A percentile compares a stretch with the other conserved stretches of the same genome.
phyloP scores from a whole-genome alignment of 2,888 invertebrate genomes.

The Perithous albicinctus region DNA sequence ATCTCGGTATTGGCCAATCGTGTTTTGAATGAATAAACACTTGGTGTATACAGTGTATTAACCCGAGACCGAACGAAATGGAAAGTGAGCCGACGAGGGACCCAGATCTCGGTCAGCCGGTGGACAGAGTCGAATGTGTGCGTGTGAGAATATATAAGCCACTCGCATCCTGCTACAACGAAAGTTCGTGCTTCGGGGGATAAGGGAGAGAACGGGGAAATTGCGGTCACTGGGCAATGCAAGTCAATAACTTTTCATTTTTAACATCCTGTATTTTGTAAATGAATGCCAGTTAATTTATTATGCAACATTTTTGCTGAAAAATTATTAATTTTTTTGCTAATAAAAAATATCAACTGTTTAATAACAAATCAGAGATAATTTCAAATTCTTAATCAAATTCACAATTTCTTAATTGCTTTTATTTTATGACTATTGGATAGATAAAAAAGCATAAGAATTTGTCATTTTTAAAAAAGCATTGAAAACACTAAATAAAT shows the following conservation, averaged over 20 bases:
- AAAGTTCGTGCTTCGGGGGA: constrained; percentile 13
- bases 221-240: not conserved
- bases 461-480: too few species aligned
- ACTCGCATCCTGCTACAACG: constrained; percentile 60
- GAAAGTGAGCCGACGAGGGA: constrained; percentile 53
- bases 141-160: constrained; percentile 50
- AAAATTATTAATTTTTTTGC: too few species aligned
- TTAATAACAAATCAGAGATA: too few species aligned
- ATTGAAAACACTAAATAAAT: too few species aligned
- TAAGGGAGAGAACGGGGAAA: not conserved
- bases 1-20: not conserved
- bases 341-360: too few species aligned
- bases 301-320: too few species aligned
- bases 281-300: too few species aligned
- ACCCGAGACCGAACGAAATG: constrained; percentile 64
- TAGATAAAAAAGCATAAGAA: too few species aligned
- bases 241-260: not conserved
- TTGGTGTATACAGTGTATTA: constrained; percentile 28
- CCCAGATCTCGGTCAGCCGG: constrained; percentile 66
- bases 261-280: too few species aligned
- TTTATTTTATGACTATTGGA: too few species aligned
- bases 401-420: too few species aligned
- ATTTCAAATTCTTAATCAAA: too few species aligned
- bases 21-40: constrained; percentile 5
- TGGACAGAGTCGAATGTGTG: constrained; percentile 53